Base-by-base conservation (phyloP, 2,888 invertebrate genomes). In the Chromoteleia sp. region DNA sequence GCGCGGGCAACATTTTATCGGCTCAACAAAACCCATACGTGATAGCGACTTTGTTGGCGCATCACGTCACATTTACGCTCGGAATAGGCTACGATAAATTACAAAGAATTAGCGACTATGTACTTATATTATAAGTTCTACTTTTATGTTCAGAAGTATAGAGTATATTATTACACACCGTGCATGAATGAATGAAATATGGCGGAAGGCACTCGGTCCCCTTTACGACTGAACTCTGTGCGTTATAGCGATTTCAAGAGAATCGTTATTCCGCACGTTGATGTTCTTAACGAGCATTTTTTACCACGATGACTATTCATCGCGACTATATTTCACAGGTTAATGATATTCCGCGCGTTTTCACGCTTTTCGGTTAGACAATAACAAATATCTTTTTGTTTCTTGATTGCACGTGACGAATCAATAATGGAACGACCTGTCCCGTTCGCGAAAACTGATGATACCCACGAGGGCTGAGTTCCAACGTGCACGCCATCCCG, bases 121-220 rank as follows among this genome's bases (percentile, higher is more conserved):
- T 80, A 74, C 73, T 84, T 89, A 89, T 89, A 89, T 84, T 84
- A 88, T 89, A 90, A 87, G 88, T 86, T 86, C 82, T 78, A 86
- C 76, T 83, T 84, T 85, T 85, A 83, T 59, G 85, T 87, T 76
- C 83, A 86, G 85, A 85, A 86, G 84, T 85, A 87, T 89, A 88
- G 87, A 84, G 81, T 83, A 81, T 82, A 83, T 83, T 82, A 85
- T 83, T 81, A 84, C 68, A 83, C 79, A 81, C 77, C 73, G 74
- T 78, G 80, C 74, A 80, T 80, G 83, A 74, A 80, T 83, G 83
- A 83, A 79, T 82, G 82, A 76, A 82, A 67, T 75, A 83, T 59
- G 73, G 68, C 76, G 63, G 90, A 91, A 91, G 91, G 88, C 91
- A 91, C 90, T 87, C 91, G 91, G 91, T 91, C 91, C 91, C 91